phyloP scores from a whole-genome alignment of 1,140 invertebrate genomes.

The Drosophila rufa region DNA sequence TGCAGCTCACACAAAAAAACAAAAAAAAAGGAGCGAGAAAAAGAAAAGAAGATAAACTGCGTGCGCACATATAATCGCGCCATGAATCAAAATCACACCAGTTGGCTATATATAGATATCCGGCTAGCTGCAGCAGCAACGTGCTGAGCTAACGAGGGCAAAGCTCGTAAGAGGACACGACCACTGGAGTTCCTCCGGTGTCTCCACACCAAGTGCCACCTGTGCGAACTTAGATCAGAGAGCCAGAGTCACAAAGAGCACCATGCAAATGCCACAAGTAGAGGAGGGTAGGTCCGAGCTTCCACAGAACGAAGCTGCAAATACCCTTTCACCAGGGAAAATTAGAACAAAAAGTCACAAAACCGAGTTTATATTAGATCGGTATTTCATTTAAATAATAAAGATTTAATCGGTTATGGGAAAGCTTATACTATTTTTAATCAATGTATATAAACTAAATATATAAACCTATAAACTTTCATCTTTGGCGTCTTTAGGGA shows the following conservation, averaged over 20 bases:
- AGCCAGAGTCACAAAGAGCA: slow-evolving; percentile 17
- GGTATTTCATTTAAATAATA: too few relatives aligned
- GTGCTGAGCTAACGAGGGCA: slow-evolving; percentile 66
- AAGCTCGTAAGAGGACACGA: slow-evolving; percentile 49
- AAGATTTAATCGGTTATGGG: too few relatives aligned
- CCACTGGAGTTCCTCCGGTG: slow-evolving; percentile 11
- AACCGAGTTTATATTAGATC: too few relatives aligned
- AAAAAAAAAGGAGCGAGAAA: slow-evolving; percentile 6
- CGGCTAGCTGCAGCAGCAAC: slow-evolving; percentile 59
- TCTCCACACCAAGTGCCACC: slow-evolving; percentile 39
- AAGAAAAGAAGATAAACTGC: slow-evolving; percentile 80
- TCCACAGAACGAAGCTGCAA: neutral
- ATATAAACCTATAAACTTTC: too few relatives aligned
- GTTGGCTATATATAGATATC: slow-evolving; percentile 82
- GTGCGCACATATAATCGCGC: slow-evolving; percentile 81
- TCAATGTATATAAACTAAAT: too few relatives aligned
- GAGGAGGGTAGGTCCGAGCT: neutral
- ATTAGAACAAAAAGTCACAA: too few relatives aligned
- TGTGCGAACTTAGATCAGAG: slow-evolving; percentile 44
- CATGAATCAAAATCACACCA: slow-evolving; percentile 83
- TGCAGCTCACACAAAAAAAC: slow-evolving; percentile 30
- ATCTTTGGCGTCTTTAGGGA: too few relatives aligned
- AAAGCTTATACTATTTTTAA: too few relatives aligned
- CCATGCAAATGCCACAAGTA: slow-evolving; percentile 32
- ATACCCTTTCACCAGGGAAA: slow-evolving; percentile 1